Evolutionary conservation across 2,888 invertebrate species (phyloP).

Genomic region (Pogonocherus hispidulus): DNA sequence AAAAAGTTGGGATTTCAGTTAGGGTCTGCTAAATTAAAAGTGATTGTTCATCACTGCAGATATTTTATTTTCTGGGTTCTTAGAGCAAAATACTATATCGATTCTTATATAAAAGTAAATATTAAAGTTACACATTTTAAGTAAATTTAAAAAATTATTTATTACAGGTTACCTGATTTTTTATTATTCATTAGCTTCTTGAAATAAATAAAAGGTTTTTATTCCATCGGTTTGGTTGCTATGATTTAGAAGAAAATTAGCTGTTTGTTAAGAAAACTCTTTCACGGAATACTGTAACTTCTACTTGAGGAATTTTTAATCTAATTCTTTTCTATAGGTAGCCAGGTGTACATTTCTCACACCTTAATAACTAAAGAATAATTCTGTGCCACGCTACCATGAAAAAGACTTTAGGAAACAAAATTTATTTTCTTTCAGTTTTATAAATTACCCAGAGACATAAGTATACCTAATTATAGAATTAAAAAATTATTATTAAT

Average conservation of each 20-base stretch:
- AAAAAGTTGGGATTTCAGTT: slow-evolving; percentile 30
- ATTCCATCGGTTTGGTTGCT: slow-evolving; percentile 9
- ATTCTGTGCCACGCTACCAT: slow-evolving; percentile 38
- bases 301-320: slow-evolving; percentile 56
- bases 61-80: slow-evolving; percentile 12
- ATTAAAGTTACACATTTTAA: too few relatives aligned
- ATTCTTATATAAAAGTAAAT: too few relatives aligned
- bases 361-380: slow-evolving; percentile 48
- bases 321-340: slow-evolving; percentile 51
- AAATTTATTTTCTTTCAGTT: slow-evolving; percentile 42
- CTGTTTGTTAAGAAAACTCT: slow-evolving; percentile 40
- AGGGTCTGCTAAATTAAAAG: slow-evolving; percentile 34
- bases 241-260: slow-evolving; percentile 32
- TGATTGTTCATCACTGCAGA: slow-evolving; percentile 30
- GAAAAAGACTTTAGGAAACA: slow-evolving; percentile 45
- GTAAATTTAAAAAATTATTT: too few relatives aligned
- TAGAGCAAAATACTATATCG: too few relatives aligned
- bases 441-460: slow-evolving; percentile 21
- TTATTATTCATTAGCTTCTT: neutral
- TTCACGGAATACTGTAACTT: slow-evolving; percentile 39
- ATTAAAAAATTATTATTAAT: slow-evolving; percentile 7
- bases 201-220: slow-evolving; percentile 12
- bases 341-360: slow-evolving; percentile 53
- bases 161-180: too few relatives aligned
- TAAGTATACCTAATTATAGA: slow-evolving; percentile 13